phyloP scores from a whole-genome alignment of 2,888 invertebrate species.

The Halictus ligatus region DNA sequence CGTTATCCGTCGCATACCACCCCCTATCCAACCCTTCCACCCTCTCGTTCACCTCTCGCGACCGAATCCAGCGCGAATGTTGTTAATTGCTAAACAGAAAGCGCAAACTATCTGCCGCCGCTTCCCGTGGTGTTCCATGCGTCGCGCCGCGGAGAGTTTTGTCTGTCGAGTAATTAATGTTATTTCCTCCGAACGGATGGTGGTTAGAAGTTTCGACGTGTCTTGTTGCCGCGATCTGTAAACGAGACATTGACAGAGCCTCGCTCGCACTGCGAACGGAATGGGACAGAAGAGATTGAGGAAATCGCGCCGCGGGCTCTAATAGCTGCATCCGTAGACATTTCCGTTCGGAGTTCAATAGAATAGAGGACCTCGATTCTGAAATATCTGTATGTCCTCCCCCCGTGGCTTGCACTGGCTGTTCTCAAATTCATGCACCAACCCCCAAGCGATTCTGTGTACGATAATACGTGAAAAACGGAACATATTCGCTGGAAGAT shows the following conservation, averaged over 20 bases:
- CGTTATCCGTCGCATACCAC: not conserved
- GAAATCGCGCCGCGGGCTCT: not conserved
- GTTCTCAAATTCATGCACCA: not conserved
- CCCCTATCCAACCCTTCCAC: not conserved
- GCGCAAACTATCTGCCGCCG: constrained; percentile 56
- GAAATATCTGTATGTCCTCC: not conserved
- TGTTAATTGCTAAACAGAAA: constrained; percentile 66
- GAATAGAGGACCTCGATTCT: not conserved
- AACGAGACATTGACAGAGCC: constrained; percentile 25
- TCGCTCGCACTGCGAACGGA: not conserved
- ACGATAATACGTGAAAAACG: not conserved
- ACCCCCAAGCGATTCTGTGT: not conserved
- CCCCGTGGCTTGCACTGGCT: not conserved
- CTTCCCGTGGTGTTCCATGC: not conserved
- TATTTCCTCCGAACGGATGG: constrained; percentile 31
- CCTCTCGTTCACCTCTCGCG: not conserved
- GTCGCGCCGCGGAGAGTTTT: constrained; percentile 41
- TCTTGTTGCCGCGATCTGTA: constrained; percentile 40
- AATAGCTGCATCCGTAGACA: constrained; percentile 8
- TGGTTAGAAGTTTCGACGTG: constrained; percentile 54
- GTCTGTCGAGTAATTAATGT: constrained; percentile 63
- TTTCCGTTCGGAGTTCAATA: constrained; percentile 5
- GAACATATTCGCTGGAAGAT: not conserved
- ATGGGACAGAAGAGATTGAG: not conserved
- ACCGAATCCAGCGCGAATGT: constrained; percentile 60